phyloP scores from a whole-genome alignment of 2,888 invertebrate genomes.

The Drosophila antonietae region DNA sequence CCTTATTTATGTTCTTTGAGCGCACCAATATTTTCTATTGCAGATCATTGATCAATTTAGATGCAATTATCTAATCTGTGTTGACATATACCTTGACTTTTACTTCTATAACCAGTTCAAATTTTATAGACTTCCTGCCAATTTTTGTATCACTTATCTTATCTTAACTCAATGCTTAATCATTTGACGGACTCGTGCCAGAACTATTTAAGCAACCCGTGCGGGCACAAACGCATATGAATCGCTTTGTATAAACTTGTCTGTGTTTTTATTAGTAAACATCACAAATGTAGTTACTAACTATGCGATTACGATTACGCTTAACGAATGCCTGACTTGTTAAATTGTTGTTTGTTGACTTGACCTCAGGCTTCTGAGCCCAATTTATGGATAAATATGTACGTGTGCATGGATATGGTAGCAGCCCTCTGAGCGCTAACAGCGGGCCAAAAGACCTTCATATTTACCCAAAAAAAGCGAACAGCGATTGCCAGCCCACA shows the following conservation, averaged over 20 bases:
- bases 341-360: conserved; percentile 52
- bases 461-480: conserved; percentile 57
- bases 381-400: conserved; percentile 62
- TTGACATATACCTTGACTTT: neutral
- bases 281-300: conserved; percentile 71
- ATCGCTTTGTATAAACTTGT: conserved; percentile 51
- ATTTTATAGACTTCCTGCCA: conserved; percentile 1
- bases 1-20: neutral
- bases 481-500: conserved; percentile 54
- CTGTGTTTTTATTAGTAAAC: conserved; percentile 67
- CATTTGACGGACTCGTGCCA: neutral
- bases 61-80: conserved; percentile 27
- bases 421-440: conserved; percentile 17
- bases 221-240: conserved; percentile 23
- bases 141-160: conserved; percentile 20
- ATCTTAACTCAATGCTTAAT: conserved; percentile 24
- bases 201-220: conserved; percentile 40
- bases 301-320: conserved; percentile 69
- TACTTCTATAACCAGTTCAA: neutral
- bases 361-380: conserved; percentile 75
- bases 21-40: neutral
- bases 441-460: conserved; percentile 61
- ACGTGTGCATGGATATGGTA: conserved; percentile 35
- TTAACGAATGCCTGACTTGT: conserved; percentile 37
- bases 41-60: neutral